Evolutionary conservation across 2,797 vertebrate genomes (phyloP).

Genomic region (Gambelia wislizenii): DNA sequence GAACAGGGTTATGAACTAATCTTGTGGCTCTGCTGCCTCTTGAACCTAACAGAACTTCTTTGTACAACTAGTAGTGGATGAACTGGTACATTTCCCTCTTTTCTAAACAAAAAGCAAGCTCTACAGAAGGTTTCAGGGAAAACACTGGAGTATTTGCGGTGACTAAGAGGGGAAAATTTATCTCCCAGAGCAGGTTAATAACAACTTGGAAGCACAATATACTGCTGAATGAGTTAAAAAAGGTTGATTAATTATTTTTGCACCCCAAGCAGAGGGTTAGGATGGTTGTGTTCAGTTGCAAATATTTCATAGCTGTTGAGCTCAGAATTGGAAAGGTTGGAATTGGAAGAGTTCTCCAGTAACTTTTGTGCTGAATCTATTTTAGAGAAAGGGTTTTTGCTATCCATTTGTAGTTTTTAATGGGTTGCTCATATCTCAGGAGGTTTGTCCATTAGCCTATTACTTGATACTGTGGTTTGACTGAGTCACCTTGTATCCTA

Average conservation of each 20-base stretch:
- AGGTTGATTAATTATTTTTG: not conserved
- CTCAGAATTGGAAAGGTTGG: not conserved
- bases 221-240: not conserved
- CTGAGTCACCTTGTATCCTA: not conserved
- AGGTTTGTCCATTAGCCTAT: not conserved
- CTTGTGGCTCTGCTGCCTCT: slow-evolving; percentile 49
- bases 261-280: not conserved
- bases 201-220: slow-evolving; percentile 30
- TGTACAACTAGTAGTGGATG: not conserved
- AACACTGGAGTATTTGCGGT: slow-evolving; percentile 16
- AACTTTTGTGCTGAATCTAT: not conserved
- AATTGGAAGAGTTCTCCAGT: not conserved
- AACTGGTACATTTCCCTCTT: not conserved
- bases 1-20: slow-evolving; percentile 52
- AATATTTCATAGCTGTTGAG: not conserved
- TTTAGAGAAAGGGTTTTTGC: not conserved
- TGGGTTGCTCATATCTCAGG: not conserved
- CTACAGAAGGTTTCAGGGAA: slow-evolving; percentile 42
- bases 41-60: slow-evolving; percentile 59
- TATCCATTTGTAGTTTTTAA: not conserved
- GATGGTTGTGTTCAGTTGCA: too few species aligned
- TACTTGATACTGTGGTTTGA: not conserved
- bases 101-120: slow-evolving; percentile 34
- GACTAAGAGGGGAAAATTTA: slow-evolving; percentile 31
- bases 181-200: slow-evolving; percentile 35